phyloP scores from a whole-genome alignment of 2,888 invertebrate species.

The Drosophila anomalata region DNA sequence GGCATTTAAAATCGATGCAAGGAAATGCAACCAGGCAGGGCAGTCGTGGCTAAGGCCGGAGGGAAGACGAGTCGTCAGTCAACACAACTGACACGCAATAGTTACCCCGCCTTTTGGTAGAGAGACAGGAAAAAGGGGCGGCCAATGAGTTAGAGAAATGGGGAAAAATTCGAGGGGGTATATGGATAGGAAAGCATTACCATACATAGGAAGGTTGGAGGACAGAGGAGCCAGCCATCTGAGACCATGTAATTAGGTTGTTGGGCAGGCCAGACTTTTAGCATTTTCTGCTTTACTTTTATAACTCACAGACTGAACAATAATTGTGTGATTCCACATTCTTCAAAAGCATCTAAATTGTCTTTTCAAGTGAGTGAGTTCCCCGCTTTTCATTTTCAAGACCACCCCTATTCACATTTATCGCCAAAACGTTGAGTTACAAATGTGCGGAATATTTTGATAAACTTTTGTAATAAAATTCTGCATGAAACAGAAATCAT shows the following conservation, averaged over 20 bases:
- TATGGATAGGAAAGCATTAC: too few species aligned
- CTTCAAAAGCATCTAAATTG: conserved; percentile 31
- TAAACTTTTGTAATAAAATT: conserved; percentile 56
- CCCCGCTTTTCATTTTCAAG: background rate
- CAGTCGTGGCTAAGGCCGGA: background rate
- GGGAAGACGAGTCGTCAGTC: conserved; percentile 40
- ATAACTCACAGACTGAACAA: conserved; percentile 26
- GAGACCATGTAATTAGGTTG: conserved; percentile 74
- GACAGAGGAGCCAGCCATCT: conserved; percentile 30
- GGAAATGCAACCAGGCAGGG: conserved; percentile 15
- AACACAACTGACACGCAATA: conserved; percentile 71
- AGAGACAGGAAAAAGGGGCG: conserved; percentile 15
- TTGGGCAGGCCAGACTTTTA: conserved; percentile 60
- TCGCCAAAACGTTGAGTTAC: conserved; percentile 48
- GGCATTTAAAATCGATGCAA: conserved; percentile 63
- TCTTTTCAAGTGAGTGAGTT: conserved; percentile 22
- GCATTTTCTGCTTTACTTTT: conserved; percentile 40
- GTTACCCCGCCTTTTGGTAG: conserved; percentile 45
- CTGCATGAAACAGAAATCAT: conserved; percentile 51
- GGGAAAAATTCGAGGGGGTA: conserved; percentile 21
- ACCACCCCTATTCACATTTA: background rate
- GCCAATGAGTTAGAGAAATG: conserved; percentile 19
- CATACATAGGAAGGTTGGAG: too few species aligned
- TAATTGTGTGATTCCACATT: conserved; percentile 48
- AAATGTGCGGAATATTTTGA: conserved; percentile 67